Evolutionary conservation across 1,140 invertebrate genomes (phyloP), one percentile per base, ranked within the genome.

Genomic region (Sycophila sp.): DNA sequence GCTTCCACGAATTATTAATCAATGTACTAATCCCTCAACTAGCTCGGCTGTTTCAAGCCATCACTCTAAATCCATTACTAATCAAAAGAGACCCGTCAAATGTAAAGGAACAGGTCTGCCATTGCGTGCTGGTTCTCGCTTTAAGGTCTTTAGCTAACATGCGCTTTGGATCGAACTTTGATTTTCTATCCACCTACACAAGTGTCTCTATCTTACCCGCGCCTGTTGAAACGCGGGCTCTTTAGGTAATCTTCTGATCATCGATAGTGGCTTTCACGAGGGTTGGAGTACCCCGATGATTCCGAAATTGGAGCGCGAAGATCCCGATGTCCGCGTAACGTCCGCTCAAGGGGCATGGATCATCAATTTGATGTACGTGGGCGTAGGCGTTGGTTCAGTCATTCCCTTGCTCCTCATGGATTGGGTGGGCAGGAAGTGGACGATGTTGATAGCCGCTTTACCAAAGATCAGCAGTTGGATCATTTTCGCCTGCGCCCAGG

Each of bases 381-480:
- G 85, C 6, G 78, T 83, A 19, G 82, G 77, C 6, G 59, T 86
- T 0, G 83, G 83, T 26, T 81, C 84, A n/a, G 17, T 84, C 15
- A 73, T 78, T 68, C 91, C 59, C 87, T 88, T 76, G 47, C 40
- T 88, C 28, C 56, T 83, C 17, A 85, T 90, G 77, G 89, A 91
- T 73, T 86, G 85, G 55, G 77, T 89, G 65, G 90, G 91, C 7
- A 77, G 90, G 45, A 90, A 88, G 76, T 76, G 81, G 51, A 88
- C 89, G 0, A 78, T 91, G 38, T 72, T 90, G 17, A 73, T 87
- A 22, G 83, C 87, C 2, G 81, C 87, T 0, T 22, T 88, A 36
- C 88, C 89, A 0, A 90, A 89, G 78, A 76, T 89, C 6, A 38
- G 81, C 38, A 88, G 89, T n/a, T 91, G 89, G 88, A 62, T 88